phyloP scores from a whole-genome alignment of 2,113 vertebrate species.

The Melanotaenia duboulayi region DNA sequence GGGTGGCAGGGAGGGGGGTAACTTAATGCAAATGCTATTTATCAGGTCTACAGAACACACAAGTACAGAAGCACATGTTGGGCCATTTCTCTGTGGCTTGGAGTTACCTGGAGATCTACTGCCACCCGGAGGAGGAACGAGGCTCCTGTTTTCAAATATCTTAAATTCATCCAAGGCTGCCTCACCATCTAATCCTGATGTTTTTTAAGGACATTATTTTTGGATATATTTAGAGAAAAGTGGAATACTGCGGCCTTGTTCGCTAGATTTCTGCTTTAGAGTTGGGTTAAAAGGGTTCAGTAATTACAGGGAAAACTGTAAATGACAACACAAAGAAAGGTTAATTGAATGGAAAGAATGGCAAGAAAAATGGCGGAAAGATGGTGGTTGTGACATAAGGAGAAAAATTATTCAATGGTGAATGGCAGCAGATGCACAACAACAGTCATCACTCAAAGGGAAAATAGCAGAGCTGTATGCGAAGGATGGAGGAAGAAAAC shows the following conservation, averaged over 20 bases:
- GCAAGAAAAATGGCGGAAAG: slow-evolving; percentile 5
- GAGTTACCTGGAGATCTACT: slow-evolving; percentile 68
- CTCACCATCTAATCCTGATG: slow-evolving; percentile 7
- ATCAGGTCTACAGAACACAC: slow-evolving; percentile 71
- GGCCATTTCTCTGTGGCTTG: slow-evolving; percentile 26
- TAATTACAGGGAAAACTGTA: slow-evolving; percentile 12
- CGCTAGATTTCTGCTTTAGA: slow-evolving; percentile 1
- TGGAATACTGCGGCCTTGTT: slow-evolving; percentile 2
- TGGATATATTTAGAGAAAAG: slow-evolving; percentile 15
- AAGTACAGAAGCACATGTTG: slow-evolving; percentile 49
- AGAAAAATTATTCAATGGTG: slow-evolving; percentile 18
- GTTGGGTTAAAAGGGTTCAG: slow-evolving; percentile 5
- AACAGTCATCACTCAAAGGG: slow-evolving; percentile 31
- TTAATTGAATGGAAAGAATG: slow-evolving; percentile 29
- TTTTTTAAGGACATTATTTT: slow-evolving; percentile 17
- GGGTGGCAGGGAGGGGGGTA: slow-evolving; percentile 40
- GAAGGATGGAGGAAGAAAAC: slow-evolving; percentile 9
- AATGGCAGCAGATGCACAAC: slow-evolving; percentile 16
- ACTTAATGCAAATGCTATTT: slow-evolving; percentile 81
- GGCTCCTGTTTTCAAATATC: slow-evolving; percentile 5
- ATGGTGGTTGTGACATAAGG: not conserved
- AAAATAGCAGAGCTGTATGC: slow-evolving; percentile 22
- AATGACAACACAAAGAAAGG: slow-evolving; percentile 16
- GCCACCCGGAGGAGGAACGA: slow-evolving; percentile 75
- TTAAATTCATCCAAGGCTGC: slow-evolving; percentile 12